phyloP scores from a whole-genome alignment of 2,113 vertebrate genomes.

The Mustelus asterias region DNA sequence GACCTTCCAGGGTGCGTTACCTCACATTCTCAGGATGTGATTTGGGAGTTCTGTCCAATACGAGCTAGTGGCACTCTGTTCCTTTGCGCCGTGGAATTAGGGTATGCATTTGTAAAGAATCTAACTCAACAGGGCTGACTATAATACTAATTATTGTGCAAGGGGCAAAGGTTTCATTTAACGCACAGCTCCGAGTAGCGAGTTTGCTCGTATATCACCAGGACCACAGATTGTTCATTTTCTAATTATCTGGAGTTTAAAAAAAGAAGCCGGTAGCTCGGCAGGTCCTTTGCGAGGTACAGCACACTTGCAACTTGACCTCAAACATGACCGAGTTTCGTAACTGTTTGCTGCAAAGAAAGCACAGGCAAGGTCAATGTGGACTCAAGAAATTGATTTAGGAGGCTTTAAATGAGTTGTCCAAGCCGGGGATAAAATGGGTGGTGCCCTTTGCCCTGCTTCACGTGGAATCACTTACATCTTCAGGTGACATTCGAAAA shows the following conservation, averaged over 20 bases:
- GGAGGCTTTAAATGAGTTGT: slow-evolving; percentile 5
- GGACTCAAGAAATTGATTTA: slow-evolving; percentile 17
- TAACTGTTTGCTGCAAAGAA: slow-evolving; percentile 20
- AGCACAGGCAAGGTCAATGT: background rate
- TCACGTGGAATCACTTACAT: background rate
- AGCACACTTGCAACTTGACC: background rate
- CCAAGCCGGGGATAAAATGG: background rate
- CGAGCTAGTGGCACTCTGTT: background rate
- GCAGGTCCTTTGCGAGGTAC: background rate
- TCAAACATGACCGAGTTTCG: background rate
- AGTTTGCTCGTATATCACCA: background rate
- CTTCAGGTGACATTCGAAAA: background rate
- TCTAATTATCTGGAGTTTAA: background rate
- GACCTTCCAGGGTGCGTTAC: no score
- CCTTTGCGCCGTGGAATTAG: background rate
- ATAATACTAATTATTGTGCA: background rate
- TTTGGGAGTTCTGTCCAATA: background rate
- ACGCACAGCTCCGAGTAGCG: background rate
- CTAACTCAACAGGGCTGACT: background rate
- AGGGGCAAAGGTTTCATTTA: background rate
- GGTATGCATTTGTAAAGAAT: background rate
- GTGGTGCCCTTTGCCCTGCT: slow-evolving; percentile 3
- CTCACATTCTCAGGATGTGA: background rate
- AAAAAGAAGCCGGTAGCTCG: background rate
- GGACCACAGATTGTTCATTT: background rate